phyloP scores from a whole-genome alignment of 2,113 vertebrate genomes.

The Scophthalmus maximus region DNA sequence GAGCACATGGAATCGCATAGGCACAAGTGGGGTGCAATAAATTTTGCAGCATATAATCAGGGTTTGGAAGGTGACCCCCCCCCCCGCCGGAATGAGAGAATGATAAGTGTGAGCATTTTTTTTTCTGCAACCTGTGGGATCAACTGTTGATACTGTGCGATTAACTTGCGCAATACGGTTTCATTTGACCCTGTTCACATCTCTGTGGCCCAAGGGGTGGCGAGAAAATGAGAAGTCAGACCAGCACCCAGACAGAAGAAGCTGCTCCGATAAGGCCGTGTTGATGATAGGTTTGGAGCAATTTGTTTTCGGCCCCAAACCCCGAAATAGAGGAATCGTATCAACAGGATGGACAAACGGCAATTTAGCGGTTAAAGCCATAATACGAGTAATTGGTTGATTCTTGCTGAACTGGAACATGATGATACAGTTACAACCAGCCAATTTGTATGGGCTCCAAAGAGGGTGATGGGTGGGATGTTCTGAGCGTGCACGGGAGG shows the following conservation, averaged over 20 bases:
- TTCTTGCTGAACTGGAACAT: constrained; percentile 21
- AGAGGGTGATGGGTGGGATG: not conserved
- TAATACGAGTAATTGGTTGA: constrained; percentile 15
- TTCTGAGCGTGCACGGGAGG: not conserved
- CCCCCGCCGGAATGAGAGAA: constrained; percentile 8
- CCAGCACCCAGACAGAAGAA: constrained; percentile 14
- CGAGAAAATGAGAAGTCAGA: constrained; percentile 47
- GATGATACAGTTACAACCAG: constrained; percentile 8
- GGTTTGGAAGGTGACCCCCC: constrained; percentile 60
- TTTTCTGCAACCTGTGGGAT: constrained; percentile 46
- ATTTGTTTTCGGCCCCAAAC: constrained; percentile 39
- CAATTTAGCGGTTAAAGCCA: constrained; percentile 4
- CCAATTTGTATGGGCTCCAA: not conserved
- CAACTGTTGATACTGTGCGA: constrained; percentile 44
- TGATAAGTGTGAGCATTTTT: constrained; percentile 49
- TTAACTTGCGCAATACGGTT: constrained; percentile 53
- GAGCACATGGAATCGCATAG: constrained; percentile 50
- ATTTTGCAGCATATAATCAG: constrained; percentile 57
- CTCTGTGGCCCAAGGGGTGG: constrained; percentile 35
- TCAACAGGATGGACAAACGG: constrained; percentile 22
- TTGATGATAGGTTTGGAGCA: constrained; percentile 22
- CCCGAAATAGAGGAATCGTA: constrained; percentile 42
- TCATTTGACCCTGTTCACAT: constrained; percentile 51
- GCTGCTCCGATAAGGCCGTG: constrained; percentile 32
- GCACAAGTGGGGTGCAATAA: constrained; percentile 40